A percentile compares a stretch with the other conserved stretches of the same genome.
phyloP scores from a whole-genome alignment of 1,140 invertebrate species.

The Nixonia krombeini region DNA sequence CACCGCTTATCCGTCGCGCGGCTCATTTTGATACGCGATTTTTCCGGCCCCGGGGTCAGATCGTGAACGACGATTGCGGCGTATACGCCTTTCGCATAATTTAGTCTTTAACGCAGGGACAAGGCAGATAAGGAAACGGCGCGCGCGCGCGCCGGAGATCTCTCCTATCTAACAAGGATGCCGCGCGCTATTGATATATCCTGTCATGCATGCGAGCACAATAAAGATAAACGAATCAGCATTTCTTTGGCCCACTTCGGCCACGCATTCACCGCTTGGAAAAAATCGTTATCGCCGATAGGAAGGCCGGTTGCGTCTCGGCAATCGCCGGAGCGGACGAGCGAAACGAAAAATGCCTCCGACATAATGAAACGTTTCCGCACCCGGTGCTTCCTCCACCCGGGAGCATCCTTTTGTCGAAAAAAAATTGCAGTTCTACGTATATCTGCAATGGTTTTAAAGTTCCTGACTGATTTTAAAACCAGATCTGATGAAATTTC shows the following conservation, averaged over 20 bases:
- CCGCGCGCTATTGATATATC: slow-evolving; percentile 14
- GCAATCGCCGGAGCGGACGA: too few relatives aligned
- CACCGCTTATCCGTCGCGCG: neutral
- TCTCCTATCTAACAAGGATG: slow-evolving; percentile 36
- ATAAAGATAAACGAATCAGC: slow-evolving; percentile 31
- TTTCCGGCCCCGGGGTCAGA: slow-evolving; percentile 10
- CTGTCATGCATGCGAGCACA: slow-evolving; percentile 7
- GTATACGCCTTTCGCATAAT: slow-evolving; percentile 16
- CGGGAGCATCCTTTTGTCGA: too few relatives aligned
- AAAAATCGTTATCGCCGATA: neutral
- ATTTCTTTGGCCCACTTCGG: slow-evolving; percentile 27
- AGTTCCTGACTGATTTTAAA: too few relatives aligned
- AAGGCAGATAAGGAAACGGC: slow-evolving; percentile 19
- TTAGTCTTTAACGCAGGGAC: slow-evolving; percentile 2
- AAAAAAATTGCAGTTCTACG: too few relatives aligned
- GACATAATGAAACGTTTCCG: too few relatives aligned
- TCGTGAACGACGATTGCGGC: slow-evolving; percentile 4
- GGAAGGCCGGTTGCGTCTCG: neutral
- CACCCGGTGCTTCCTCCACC: too few relatives aligned
- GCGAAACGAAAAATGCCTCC: too few relatives aligned
- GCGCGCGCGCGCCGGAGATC: too few relatives aligned
- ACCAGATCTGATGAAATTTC: too few relatives aligned
- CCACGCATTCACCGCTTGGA: neutral
- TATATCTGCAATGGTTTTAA: too few relatives aligned
- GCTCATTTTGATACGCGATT: neutral